A percentile compares a stretch with the other conserved stretches of the same genome.
These are phyloP conservation scores for Penaeus chinensis DNA, from an alignment of 1,140 invertebrate species.

Conservation along the genomic window DNA sequence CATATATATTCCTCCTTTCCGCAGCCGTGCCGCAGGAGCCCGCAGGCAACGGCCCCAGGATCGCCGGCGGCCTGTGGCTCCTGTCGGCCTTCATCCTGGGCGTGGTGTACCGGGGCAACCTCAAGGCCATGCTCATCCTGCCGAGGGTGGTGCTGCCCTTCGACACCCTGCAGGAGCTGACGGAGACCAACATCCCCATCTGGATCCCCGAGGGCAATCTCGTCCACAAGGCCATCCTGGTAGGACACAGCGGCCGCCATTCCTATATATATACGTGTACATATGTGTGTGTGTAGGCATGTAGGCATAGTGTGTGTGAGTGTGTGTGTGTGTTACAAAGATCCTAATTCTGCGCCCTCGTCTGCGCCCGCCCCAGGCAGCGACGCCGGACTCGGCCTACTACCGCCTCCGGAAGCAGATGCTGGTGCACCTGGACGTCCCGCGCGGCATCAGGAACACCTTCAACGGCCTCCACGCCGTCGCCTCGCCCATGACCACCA, in stretches of 20 bases:
- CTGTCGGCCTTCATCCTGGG: not conserved
- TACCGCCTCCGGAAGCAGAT: too few relatives aligned
- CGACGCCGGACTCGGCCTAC: too few relatives aligned
- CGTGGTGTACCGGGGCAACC: constrained; percentile 6
- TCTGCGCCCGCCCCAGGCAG: too few relatives aligned
- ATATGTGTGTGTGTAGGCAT: too few relatives aligned
- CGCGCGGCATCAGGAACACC: too few relatives aligned
- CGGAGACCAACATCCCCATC: not conserved
- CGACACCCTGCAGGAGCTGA: constrained; percentile 3
- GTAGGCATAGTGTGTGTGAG: too few relatives aligned
- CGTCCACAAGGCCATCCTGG: not conserved
- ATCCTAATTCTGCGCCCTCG: too few relatives aligned
- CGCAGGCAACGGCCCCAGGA: not conserved
- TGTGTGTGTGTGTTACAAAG: too few relatives aligned
- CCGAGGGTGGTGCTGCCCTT: not conserved
- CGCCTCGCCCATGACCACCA: too few relatives aligned
- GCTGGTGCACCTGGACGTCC: too few relatives aligned
- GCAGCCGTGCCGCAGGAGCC: not conserved
- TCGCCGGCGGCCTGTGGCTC: not conserved
- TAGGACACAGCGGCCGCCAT: not conserved
- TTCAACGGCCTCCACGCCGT: too few relatives aligned
- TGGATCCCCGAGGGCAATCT: not conserved
- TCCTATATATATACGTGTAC: not conserved
- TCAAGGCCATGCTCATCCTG: constrained; percentile 8
- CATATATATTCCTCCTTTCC: not conserved